A percentile compares a stretch with the other conserved stretches of the same genome.
Conservation (phyloP, 2,888 invertebrate species). For the Agonopterix heracliana region DNA sequence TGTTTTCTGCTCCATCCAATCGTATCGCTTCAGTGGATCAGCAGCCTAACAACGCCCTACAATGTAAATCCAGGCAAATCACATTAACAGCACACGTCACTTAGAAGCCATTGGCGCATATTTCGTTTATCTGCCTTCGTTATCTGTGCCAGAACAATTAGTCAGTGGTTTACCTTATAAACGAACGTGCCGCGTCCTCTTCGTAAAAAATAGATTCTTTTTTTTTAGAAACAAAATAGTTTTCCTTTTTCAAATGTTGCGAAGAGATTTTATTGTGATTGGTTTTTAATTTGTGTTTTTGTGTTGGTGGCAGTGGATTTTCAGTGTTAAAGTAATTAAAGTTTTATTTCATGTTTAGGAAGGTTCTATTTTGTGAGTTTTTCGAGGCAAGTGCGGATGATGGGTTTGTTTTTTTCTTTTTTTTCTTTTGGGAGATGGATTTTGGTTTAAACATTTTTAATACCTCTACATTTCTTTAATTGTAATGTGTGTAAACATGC, state of each 20-base stretch:
- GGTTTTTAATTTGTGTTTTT: neutral
- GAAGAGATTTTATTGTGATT: neutral
- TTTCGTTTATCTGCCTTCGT: slow-evolving; percentile 47
- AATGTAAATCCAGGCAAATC: slow-evolving; percentile 31
- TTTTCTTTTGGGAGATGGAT: no score
- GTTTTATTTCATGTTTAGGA: slow-evolving; percentile 31
- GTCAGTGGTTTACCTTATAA: slow-evolving; percentile 41
- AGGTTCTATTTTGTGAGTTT: slow-evolving; percentile 45
- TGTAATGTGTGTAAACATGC: no score
- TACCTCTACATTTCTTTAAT: no score
- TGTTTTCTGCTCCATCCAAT: no score
- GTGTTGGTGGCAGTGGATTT: neutral
- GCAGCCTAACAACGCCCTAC: no score
- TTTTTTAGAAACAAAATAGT: no score
- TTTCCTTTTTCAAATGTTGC: no score
- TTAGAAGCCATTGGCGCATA: slow-evolving; percentile 26
- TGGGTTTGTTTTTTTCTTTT: no score
- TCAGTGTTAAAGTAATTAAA: no score
- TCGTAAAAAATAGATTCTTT: neutral
- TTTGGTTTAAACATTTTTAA: no score
- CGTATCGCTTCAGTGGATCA: no score
- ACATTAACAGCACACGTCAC: slow-evolving; percentile 32
- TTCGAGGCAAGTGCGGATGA: slow-evolving; percentile 24
- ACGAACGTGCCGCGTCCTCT: slow-evolving; percentile 19
- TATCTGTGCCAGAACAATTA: slow-evolving; percentile 57